Conservation (phyloP, 2,888 invertebrate genomes). For the Platycheirus rosarum region DNA sequence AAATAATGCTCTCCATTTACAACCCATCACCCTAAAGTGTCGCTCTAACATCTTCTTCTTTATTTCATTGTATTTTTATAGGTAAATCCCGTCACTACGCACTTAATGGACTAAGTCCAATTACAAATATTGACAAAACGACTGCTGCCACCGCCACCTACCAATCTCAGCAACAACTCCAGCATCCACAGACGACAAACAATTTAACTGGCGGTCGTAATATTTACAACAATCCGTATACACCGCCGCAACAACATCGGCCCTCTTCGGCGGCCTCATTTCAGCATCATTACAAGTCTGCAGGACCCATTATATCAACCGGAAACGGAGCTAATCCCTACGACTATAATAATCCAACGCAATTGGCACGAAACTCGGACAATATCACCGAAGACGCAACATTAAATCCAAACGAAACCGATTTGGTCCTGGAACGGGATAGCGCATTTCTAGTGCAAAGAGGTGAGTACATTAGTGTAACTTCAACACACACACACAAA, state of each 20-base stretch:
- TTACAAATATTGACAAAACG: constrained; percentile 76
- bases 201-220: constrained; percentile 83
- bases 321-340: constrained; percentile 77
- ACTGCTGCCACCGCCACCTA: constrained; percentile 46
- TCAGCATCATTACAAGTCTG: constrained; percentile 80
- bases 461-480: constrained; percentile 84
- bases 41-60: constrained; percentile 11
- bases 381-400: constrained; percentile 90
- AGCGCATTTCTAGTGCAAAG: constrained; percentile 92
- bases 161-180: constrained; percentile 80
- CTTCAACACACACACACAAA: neutral
- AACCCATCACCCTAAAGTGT: constrained; percentile 22
- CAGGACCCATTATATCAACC: constrained; percentile 75
- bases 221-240: constrained; percentile 84
- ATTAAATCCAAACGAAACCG: constrained; percentile 90
- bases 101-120: constrained; percentile 82
- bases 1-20: constrained; percentile 20
- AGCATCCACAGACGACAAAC: constrained; percentile 65
- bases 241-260: constrained; percentile 80
- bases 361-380: constrained; percentile 83
- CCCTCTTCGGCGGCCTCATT: constrained; percentile 75
- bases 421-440: constrained; percentile 91
- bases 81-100: constrained; percentile 92
- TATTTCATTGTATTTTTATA: constrained; percentile 76
- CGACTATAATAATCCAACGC: constrained; percentile 84